Base-by-base conservation (phyloP, 2,888 invertebrate species). In the Ariolimax columbianus region DNA sequence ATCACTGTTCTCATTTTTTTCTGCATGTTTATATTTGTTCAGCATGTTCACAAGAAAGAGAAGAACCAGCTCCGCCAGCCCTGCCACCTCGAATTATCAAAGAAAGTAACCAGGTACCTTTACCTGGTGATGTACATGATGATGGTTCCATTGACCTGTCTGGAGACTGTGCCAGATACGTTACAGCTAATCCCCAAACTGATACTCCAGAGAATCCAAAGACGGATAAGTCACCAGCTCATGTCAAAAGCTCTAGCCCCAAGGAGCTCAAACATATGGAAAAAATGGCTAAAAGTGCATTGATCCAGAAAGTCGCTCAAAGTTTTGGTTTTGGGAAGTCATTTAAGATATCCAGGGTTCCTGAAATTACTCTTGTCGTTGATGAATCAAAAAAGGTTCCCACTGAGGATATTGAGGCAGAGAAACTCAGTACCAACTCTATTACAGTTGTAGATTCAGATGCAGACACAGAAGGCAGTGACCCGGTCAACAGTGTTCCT, bases 21-120 rank as follows among this genome's bases (percentile, higher is more conserved):
- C 7, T 23, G n/a, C 30, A 59, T 77, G 59, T 59, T 59, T 78
- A 17, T 78, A 26, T 38, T 33, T 51, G 23, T 26, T 23, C 77
- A 59, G 70, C 43, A 26, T 14, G 63, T n/a, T 63, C 40, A 51
- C 72, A 38, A 38, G 66, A 66, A 14, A 86, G 83, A 73, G 87
- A 86, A n/a, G 68, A 23, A 14, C 79, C 85, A 1, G 88, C 90
- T 33, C 90, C 90, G 40, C 91, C 91, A 6, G 88, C 88, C 72
- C 87, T 92, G 66, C 92, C 86, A 19, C 87, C 86, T 30, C 63
- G 86, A 38, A 63, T 59, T 68, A 68, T 0, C 43, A 68, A 40
- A 55, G 81, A 77, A 36, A 26, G 11, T 36, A 68, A 26, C 33
- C 73, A 33, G 47, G 40, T 30, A 38, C 36, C 51, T 77, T 38